phyloP scores from a whole-genome alignment of 2,888 invertebrate genomes.

The Craniophora ligustri region DNA sequence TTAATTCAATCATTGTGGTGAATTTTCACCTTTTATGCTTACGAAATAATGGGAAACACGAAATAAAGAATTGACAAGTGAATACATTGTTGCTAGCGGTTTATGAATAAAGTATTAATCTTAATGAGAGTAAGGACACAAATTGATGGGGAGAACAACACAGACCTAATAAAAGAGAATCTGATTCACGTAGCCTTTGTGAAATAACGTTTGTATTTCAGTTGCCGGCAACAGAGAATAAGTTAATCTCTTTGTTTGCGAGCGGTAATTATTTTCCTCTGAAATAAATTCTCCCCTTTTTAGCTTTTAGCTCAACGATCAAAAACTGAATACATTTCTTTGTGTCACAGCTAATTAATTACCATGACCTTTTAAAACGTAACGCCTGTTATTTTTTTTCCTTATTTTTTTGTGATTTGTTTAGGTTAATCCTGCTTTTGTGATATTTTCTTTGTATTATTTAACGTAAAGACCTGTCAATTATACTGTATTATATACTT shows the following conservation, averaged over 20 bases:
- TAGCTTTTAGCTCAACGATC: slow-evolving; percentile 56
- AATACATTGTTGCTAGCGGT: slow-evolving; percentile 34
- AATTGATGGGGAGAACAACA: slow-evolving; percentile 59
- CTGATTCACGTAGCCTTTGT: slow-evolving; percentile 64
- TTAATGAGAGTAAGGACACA: slow-evolving; percentile 59
- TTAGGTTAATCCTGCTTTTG: slow-evolving; percentile 30
- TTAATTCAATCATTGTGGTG: not conserved
- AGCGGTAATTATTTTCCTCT: slow-evolving; percentile 63
- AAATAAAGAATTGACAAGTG: slow-evolving; percentile 32
- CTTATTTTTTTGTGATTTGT: slow-evolving; percentile 42
- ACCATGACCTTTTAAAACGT: slow-evolving; percentile 36
- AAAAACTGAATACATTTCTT: slow-evolving; percentile 60
- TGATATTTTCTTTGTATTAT: slow-evolving; percentile 26
- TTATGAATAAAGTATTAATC: slow-evolving; percentile 58
- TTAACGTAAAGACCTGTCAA: slow-evolving; percentile 17
- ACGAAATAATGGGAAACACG: slow-evolving; percentile 14
- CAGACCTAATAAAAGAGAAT: slow-evolving; percentile 65
- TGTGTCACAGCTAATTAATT: slow-evolving; percentile 56
- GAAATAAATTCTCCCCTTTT: slow-evolving; percentile 59
- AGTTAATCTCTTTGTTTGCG: slow-evolving; percentile 65
- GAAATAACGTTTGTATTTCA: slow-evolving; percentile 64
- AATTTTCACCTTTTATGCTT: slow-evolving; percentile 14
- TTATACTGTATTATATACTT: slow-evolving; percentile 10
- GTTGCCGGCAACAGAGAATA: slow-evolving; percentile 59
- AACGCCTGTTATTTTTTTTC: slow-evolving; percentile 28